phyloP scores from a whole-genome alignment of 1,140 invertebrate genomes.

The Andricus grossulariae region DNA sequence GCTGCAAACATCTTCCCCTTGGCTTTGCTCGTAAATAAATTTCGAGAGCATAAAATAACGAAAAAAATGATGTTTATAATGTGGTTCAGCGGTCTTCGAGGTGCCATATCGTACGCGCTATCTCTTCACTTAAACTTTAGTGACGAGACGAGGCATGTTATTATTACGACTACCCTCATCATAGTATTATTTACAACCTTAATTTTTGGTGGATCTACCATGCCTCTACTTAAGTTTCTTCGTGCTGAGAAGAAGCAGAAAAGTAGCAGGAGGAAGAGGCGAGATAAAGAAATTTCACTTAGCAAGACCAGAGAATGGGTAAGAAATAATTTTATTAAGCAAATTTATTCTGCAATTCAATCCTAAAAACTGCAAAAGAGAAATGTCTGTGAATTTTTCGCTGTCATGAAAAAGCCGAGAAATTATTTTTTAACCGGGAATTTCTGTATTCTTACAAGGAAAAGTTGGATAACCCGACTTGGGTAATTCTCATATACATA shows the following conservation, averaged over 20 bases:
- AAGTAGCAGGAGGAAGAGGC: slow-evolving; percentile 80
- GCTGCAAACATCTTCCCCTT: slow-evolving; percentile 98
- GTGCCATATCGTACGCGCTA: slow-evolving; percentile 98
- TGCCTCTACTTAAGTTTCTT: slow-evolving; percentile 94
- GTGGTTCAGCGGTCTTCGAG: slow-evolving; percentile 98
- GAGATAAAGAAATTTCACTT: slow-evolving; percentile 90
- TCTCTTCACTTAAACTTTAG: slow-evolving; percentile 97
- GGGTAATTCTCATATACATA: too few relatives aligned
- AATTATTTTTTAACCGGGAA: too few relatives aligned
- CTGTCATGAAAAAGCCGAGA: too few relatives aligned
- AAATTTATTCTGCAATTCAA: not conserved
- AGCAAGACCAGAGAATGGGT: slow-evolving; percentile 98
- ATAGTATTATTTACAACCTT: slow-evolving; percentile 97
- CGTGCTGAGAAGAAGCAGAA: slow-evolving; percentile 82
- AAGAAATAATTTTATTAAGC: slow-evolving; percentile 53
- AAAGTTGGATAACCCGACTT: too few relatives aligned
- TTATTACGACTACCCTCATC: slow-evolving; percentile 97
- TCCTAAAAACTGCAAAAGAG: too few relatives aligned
- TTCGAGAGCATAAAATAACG: slow-evolving; percentile 98
- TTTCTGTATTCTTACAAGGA: too few relatives aligned
- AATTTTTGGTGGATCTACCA: slow-evolving; percentile 96
- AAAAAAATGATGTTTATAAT: slow-evolving; percentile 99
- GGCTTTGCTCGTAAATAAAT: slow-evolving; percentile 94
- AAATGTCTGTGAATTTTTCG: too few relatives aligned
- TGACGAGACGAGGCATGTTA: slow-evolving; percentile 94